phyloP scores from a whole-genome alignment of 2,113 vertebrate genomes.

The Jaculus jaculus region DNA sequence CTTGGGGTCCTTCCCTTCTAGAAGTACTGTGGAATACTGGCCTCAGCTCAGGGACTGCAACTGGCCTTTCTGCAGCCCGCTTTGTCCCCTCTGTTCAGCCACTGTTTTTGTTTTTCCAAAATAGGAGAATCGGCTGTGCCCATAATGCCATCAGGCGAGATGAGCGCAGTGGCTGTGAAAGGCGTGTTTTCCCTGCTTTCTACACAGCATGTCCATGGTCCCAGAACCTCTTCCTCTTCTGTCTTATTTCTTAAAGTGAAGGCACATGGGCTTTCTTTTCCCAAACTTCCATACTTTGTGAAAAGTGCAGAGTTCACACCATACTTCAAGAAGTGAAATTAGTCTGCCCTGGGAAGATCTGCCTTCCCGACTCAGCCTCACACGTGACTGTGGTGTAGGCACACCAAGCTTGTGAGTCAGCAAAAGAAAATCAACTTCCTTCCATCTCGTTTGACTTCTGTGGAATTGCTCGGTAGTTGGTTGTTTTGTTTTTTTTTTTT shows the following conservation, averaged over 20 bases:
- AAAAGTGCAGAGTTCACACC: constrained; percentile 66
- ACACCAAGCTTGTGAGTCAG: constrained; percentile 15
- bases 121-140: neutral
- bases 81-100: neutral
- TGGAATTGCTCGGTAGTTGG: neutral
- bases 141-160: neutral
- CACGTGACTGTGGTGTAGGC: neutral
- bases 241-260: neutral
- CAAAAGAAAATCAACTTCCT: neutral
- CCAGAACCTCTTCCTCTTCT: neutral
- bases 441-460: constrained; percentile 18
- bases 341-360: constrained; percentile 62
- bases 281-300: constrained; percentile 39
- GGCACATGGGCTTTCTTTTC: neutral
- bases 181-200: neutral
- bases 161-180: neutral
- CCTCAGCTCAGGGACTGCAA: neutral
- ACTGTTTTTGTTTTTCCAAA: constrained; percentile 1
- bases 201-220: no score
- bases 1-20: neutral
- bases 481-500: no score
- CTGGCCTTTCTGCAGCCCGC: neutral
- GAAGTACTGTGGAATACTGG: neutral
- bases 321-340: constrained; percentile 71
- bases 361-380: neutral